phyloP scores from a whole-genome alignment of 1,140 invertebrate genomes.

The Aradophagus sp. region DNA sequence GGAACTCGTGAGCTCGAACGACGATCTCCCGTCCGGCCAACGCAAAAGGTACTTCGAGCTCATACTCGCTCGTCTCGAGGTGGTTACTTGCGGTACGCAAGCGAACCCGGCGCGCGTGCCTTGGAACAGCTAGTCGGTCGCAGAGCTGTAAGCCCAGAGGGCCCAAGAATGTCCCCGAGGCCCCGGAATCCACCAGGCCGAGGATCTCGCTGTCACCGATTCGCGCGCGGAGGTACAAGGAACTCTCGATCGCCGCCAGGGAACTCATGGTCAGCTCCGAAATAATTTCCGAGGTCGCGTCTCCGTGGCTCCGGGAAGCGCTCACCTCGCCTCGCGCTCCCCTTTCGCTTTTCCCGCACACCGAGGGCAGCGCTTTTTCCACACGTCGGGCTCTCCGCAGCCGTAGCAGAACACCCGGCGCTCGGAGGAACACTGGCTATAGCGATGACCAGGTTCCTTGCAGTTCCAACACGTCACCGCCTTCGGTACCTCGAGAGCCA shows the following conservation, averaged over 20 bases:
- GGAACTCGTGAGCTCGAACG: neutral
- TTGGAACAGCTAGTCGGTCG: neutral
- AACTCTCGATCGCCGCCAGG: no score
- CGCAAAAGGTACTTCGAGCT: neutral
- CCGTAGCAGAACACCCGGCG: conserved; percentile 3
- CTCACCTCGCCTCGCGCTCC: neutral
- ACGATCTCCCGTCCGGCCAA: neutral
- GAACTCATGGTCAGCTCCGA: no score
- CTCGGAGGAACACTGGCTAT: neutral
- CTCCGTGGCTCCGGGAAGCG: neutral
- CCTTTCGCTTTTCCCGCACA: neutral
- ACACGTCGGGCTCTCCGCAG: neutral
- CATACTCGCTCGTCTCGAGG: neutral
- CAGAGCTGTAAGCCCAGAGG: no score
- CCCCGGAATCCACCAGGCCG: no score
- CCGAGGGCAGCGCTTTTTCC: neutral
- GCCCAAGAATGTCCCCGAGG: no score
- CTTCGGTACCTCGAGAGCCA: no score
- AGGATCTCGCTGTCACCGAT: no score
- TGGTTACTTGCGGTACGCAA: neutral
- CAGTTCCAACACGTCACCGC: conserved; percentile 5
- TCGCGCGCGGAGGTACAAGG: no score
- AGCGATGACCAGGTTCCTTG: neutral
- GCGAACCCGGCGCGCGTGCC: neutral
- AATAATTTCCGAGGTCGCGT: no score